Base-by-base conservation (phyloP, 1,140 invertebrate genomes). In the Nebria ingens region DNA sequence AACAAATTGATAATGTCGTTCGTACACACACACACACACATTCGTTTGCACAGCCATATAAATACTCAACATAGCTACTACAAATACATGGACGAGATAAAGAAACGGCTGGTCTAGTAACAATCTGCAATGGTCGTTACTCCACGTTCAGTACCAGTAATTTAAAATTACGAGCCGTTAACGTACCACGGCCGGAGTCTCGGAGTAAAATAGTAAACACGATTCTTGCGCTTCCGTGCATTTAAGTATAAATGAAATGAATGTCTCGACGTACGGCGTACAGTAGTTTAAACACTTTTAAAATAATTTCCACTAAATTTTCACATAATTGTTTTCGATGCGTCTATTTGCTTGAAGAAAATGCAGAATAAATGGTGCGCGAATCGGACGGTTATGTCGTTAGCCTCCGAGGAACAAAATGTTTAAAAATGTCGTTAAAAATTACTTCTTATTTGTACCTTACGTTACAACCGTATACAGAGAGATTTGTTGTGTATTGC, bases 121-220 rank as follows among this genome's bases (percentile, higher is more conserved):
- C 6, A 11, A 45, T 45, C 4, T 45, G 40, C 40, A 45, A 45
- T 45, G 40, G 17, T 17, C 40, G 40, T 45, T 45, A 45, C 15
- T 45, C 15, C 6, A 17, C 6, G 9, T 45, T 45, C 40, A 12
- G 40, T 4, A 17, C 6, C 40, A 17, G 40, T 45, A 45, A 45
- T 45, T 45, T 45, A 11, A 45, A 45, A 45, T 45, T 45, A 45
- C 40, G 40, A 45, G 40, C 40, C 40, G 40, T 17, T 45, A 45
- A 45, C 40, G 40, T n/a, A 12, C 3, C 40, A 11, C 40, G 40
- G 40, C 40, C 40, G 40, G n/a, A n/a, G n/a, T n/a, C n/a, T n/a
- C n/a, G n/a, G n/a, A n/a, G 40, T 45, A 45, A 45, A 45, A 45
- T 17, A 45, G 40, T 45, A 45, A 45, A 45, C 40, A 45, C 15